Evolutionary conservation across 2,888 invertebrate species (phyloP).

Genomic region (Electrophaes corylata): DNA sequence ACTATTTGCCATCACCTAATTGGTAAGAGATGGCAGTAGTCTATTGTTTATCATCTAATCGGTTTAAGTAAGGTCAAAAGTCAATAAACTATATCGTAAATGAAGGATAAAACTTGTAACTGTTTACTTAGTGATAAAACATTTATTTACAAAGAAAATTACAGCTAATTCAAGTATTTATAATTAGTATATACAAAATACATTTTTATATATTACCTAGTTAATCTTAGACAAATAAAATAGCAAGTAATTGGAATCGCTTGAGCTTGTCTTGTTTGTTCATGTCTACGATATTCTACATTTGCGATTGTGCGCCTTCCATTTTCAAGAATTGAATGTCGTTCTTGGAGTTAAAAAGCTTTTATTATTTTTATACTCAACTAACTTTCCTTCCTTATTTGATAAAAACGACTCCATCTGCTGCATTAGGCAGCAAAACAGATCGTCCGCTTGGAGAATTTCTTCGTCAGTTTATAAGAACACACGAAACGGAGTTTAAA

Average conservation of each 20-base stretch:
- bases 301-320: constrained; percentile 4
- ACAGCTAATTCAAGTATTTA: too few relatives aligned
- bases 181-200: too few relatives aligned
- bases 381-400: constrained; percentile 18
- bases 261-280: not conserved
- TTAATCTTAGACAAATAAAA: not conserved
- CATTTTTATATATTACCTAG: not conserved
- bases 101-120: too few relatives aligned
- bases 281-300: not conserved
- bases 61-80: too few relatives aligned
- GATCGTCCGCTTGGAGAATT: constrained; percentile 25
- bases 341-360: constrained; percentile 2
- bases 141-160: too few relatives aligned
- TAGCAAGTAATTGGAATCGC: not conserved
- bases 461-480: constrained; percentile 27
- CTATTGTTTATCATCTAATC: too few relatives aligned
- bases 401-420: constrained; percentile 16
- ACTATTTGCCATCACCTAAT: too few relatives aligned
- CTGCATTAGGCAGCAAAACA: constrained; percentile 24
- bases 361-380: constrained; percentile 7
- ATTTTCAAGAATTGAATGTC: constrained; percentile 5
- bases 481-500: constrained; percentile 36
- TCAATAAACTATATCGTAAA: too few relatives aligned
- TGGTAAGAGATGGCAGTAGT: too few relatives aligned
- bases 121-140: too few relatives aligned